Conservation (phyloP, 1,140 invertebrate genomes). For the Cotesia chilonis region DNA sequence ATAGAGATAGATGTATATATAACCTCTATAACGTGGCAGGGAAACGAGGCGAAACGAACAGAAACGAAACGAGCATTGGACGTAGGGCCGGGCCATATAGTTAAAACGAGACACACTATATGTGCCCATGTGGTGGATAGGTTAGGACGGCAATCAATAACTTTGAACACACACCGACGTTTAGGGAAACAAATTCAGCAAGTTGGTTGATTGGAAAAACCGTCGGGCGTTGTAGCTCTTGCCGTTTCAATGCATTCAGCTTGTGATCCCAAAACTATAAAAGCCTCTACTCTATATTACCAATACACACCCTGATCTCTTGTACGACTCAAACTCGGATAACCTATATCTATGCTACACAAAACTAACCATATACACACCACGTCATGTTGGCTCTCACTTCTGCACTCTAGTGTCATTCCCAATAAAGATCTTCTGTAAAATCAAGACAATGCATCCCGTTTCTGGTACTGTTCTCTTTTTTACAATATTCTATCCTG, state of each 20-base stretch:
- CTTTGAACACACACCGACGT: constrained; percentile 61
- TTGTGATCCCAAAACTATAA: constrained; percentile 28
- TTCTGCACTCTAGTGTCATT: no score
- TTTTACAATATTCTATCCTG: no score
- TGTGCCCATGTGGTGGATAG: constrained; percentile 28
- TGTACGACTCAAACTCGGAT: constrained; percentile 21
- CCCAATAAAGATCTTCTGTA: no score
- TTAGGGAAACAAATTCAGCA: constrained; percentile 65
- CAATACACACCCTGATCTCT: neutral
- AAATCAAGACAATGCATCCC: no score
- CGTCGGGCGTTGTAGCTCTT: constrained; percentile 35
- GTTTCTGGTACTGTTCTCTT: no score
- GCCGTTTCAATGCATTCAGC: constrained; percentile 45
- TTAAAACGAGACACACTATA: constrained; percentile 18
- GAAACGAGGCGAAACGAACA: constrained; percentile 48
- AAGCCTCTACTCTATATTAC: constrained; percentile 7
- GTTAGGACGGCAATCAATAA: constrained; percentile 61
- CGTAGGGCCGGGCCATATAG: constrained; percentile 9
- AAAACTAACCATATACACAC: no score
- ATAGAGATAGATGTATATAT: constrained; percentile 31
- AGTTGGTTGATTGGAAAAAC: constrained; percentile 66
- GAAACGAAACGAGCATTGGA: constrained; percentile 48
- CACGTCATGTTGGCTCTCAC: no score
- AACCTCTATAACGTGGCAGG: constrained; percentile 58
- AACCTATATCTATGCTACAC: constrained; percentile 28